These are phyloP conservation scores for Crypturellus undulatus DNA, from an alignment of 2,113 vertebrate genomes.

Conservation along the genomic window DNA sequence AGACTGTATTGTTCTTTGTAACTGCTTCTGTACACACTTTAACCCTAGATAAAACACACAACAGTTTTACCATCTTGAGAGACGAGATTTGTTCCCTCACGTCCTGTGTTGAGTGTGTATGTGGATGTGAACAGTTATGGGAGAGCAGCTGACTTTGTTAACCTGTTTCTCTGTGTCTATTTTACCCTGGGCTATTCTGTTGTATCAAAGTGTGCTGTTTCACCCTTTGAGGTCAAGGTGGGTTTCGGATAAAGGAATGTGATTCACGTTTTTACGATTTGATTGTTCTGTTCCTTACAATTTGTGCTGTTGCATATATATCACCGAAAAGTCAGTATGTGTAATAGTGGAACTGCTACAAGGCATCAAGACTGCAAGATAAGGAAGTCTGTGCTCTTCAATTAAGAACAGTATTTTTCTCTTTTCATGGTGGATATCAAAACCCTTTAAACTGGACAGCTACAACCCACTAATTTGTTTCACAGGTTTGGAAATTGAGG, in stretches of 20 bases:
- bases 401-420: neutral
- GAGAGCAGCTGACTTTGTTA: neutral
- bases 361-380: neutral
- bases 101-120: rapidly evolving
- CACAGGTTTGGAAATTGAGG: neutral
- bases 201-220: rapidly evolving
- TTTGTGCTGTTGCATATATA: neutral
- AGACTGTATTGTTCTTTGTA: neutral
- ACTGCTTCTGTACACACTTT: neutral
- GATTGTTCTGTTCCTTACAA: neutral
- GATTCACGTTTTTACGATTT: neutral
- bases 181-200: neutral
- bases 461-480: neutral
- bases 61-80: neutral
- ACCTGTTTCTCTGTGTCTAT: neutral
- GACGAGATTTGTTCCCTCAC: neutral
- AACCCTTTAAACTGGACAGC: rapidly evolving
- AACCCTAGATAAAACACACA: rapidly evolving
- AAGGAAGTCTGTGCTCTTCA: neutral
- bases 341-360: neutral
- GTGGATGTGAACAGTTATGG: neutral
- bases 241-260: neutral
- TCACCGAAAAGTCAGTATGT: neutral
- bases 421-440: neutral
- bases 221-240: neutral